phyloP scores from a whole-genome alignment of 2,888 invertebrate genomes.

The Galeruca laticollis region DNA sequence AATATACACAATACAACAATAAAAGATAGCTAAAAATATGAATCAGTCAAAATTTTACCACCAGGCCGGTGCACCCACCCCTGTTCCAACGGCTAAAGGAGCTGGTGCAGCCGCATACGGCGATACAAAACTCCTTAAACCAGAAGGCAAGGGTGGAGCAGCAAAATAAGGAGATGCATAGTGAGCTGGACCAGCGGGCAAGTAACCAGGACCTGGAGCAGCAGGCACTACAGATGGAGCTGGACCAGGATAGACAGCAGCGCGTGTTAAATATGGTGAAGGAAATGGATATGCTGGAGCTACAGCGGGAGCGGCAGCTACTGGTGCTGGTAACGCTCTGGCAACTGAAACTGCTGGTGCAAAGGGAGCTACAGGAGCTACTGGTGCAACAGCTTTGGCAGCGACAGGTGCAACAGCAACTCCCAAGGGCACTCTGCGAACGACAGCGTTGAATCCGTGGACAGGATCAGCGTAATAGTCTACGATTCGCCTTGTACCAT shows the following conservation, averaged over 20 bases:
- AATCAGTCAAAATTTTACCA: conserved; percentile 43
- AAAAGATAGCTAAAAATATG: conserved; percentile 1
- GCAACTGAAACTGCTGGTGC: conserved; percentile 34
- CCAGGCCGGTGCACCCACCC: conserved; percentile 44
- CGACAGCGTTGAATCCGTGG: conserved; percentile 72
- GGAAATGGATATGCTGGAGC: conserved; percentile 46
- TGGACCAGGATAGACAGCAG: conserved; percentile 36
- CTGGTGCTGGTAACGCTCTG: conserved; percentile 16
- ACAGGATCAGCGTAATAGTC: conserved; percentile 72
- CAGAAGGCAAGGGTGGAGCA: conserved; percentile 40
- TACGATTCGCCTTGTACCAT: conserved; percentile 70
- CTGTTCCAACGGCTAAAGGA: conserved; percentile 46
- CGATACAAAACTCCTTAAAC: conserved; percentile 39
- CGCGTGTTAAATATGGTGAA: conserved; percentile 50
- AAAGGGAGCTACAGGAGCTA: conserved; percentile 38
- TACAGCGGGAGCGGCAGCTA: conserved; percentile 38
- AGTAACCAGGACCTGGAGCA: conserved; percentile 35
- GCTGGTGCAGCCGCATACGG: conserved; percentile 40
- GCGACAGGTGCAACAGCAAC: conserved; percentile 42
- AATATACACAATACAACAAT: conserved; percentile 31
- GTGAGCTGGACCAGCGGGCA: conserved; percentile 32
- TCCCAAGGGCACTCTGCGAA: conserved; percentile 68
- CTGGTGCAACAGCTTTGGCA: conserved; percentile 40
- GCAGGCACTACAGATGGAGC: conserved; percentile 34
- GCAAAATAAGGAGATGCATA: conserved; percentile 43